phyloP scores from a whole-genome alignment of 2,888 invertebrate genomes.

The Amphipoea oculea region DNA sequence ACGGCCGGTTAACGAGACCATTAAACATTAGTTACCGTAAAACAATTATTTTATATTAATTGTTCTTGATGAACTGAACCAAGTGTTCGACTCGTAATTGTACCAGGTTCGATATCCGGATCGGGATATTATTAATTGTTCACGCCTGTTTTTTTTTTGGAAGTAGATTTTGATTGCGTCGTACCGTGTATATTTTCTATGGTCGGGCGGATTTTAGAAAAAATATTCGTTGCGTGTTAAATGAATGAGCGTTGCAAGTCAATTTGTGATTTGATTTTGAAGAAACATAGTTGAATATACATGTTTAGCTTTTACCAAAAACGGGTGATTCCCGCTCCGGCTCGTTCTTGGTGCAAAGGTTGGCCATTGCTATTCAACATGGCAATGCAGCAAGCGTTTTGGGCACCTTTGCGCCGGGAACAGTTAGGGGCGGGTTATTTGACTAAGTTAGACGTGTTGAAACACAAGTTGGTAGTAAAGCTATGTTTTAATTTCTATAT shows the following conservation, averaged over 20 bases:
- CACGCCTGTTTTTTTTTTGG: conserved; percentile 31
- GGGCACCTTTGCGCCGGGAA: no score
- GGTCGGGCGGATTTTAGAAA: not conserved
- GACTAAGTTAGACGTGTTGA: no score
- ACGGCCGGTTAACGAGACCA: conserved; percentile 28
- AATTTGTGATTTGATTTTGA: not conserved
- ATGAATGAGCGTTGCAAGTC: conserved; percentile 17
- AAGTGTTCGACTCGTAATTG: conserved; percentile 41
- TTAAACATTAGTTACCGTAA: conserved; percentile 50
- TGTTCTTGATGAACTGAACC: conserved; percentile 53
- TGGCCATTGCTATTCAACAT: no score
- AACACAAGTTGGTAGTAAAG: no score
- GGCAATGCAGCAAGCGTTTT: no score
- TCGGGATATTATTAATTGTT: conserved; percentile 50
- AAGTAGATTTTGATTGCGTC: conserved; percentile 27
- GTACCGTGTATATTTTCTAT: not conserved
- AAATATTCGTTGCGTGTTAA: not conserved
- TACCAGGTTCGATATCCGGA: conserved; percentile 52
- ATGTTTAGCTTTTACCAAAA: no score
- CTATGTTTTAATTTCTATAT: no score
- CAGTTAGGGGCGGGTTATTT: no score
- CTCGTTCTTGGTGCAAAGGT: no score
- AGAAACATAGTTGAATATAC: not conserved
- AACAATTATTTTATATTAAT: conserved; percentile 47
- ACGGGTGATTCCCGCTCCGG: no score